Evolutionary conservation across 1,140 invertebrate species (phyloP).

Genomic region (Conopomorpha cramerella): DNA sequence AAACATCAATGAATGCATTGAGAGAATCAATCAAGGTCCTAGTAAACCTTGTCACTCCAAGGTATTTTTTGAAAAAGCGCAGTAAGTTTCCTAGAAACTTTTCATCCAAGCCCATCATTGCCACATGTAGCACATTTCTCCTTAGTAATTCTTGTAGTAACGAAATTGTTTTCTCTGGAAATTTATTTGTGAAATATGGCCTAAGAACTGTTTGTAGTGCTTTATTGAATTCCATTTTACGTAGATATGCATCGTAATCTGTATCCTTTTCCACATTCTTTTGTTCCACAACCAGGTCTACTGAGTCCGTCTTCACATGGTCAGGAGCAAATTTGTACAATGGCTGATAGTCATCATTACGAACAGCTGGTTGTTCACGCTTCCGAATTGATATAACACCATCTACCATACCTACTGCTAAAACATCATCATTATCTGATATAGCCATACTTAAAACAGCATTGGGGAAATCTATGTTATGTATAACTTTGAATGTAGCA

Average conservation of each 20-base stretch:
- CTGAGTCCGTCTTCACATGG: constrained; percentile 36
- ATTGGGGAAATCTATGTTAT: constrained; percentile 89
- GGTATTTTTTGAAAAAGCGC: constrained; percentile 76
- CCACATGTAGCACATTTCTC: constrained; percentile 72
- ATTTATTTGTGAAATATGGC: constrained; percentile 63
- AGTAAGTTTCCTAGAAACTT: constrained; percentile 70
- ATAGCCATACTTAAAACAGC: constrained; percentile 85
- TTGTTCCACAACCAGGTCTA: constrained; percentile 63
- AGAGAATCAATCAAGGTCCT: constrained; percentile 74
- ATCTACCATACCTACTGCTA: constrained; percentile 91
- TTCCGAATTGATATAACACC: constrained; percentile 86
- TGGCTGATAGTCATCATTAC: constrained; percentile 35
- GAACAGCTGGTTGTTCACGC: constrained; percentile 64
- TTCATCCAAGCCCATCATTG: constrained; percentile 71
- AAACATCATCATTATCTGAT: constrained; percentile 78
- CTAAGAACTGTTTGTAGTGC: constrained; percentile 77
- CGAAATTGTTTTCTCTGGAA: constrained; percentile 77
- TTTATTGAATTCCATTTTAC: constrained; percentile 82
- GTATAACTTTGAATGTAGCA: constrained; percentile 82
- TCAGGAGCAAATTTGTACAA: constrained; percentile 61
- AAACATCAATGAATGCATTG: constrained; percentile 75
- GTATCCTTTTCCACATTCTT: constrained; percentile 48
- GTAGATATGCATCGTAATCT: constrained; percentile 72
- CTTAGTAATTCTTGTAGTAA: constrained; percentile 84
- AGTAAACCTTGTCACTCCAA: constrained; percentile 76